Percentiles rank a stretch among this genome's conserved stretches.
phyloP scores from a whole-genome alignment of 2,797 vertebrate species.

The Sebastes vulpes region DNA sequence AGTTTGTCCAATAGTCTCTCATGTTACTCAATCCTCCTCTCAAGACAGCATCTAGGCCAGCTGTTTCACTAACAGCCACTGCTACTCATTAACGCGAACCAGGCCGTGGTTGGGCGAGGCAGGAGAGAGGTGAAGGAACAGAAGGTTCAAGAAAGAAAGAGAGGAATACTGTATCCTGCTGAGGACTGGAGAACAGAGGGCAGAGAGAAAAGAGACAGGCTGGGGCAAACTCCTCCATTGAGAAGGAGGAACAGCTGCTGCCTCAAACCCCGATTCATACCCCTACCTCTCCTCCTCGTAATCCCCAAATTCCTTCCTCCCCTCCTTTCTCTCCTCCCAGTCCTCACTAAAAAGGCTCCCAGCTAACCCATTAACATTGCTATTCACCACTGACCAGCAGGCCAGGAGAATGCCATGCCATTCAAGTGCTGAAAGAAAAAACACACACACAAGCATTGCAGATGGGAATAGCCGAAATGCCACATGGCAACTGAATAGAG shows the following conservation, averaged over 20 bases:
- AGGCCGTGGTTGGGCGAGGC: conserved; percentile 57
- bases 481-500: conserved; percentile 82
- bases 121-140: conserved; percentile 60
- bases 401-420: conserved; percentile 78
- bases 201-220: conserved; percentile 53
- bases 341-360: conserved; percentile 74
- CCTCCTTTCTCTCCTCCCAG: conserved; percentile 71
- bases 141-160: conserved; percentile 67
- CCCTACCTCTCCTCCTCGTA: conserved; percentile 79
- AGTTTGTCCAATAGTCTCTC: conserved; percentile 47
- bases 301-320: conserved; percentile 86
- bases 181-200: conserved; percentile 67
- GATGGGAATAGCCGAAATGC: conserved; percentile 82
- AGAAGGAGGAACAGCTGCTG: conserved; percentile 87
- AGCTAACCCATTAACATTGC: conserved; percentile 83
- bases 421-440: conserved; percentile 70
- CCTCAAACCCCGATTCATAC: conserved; percentile 78
- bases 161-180: conserved; percentile 82
- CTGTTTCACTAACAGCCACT: conserved; percentile 75
- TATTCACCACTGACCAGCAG: conserved; percentile 86
- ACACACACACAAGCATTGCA: conserved; percentile 70
- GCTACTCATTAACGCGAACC: conserved; percentile 81
- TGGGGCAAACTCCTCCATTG: conserved; percentile 71
- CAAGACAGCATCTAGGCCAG: conserved; percentile 69
- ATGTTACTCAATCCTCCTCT: conserved; percentile 55